Conservation (phyloP, 2,113 vertebrate species). For the Siniperca chuatsi region DNA sequence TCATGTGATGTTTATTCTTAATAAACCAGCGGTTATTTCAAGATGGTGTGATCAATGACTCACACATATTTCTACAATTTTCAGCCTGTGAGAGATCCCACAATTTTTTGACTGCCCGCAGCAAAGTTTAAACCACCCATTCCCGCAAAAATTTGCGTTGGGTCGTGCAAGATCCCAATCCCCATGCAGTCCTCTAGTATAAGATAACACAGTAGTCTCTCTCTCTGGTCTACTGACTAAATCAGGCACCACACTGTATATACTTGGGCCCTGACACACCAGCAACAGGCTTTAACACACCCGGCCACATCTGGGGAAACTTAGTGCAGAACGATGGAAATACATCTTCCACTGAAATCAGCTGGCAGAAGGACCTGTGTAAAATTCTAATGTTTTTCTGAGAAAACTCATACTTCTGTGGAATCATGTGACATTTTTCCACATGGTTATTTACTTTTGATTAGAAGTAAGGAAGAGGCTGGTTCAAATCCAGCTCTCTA, state of each 20-base stretch:
- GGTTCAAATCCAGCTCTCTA: background rate
- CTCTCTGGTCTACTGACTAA: background rate
- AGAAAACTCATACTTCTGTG: conserved; percentile 7
- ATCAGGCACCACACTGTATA: background rate
- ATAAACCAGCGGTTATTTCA: too few relatives aligned
- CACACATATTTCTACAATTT: too few relatives aligned
- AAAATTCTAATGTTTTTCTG: background rate
- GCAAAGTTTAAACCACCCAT: too few relatives aligned
- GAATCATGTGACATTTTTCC: background rate
- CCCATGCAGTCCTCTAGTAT: too few relatives aligned
- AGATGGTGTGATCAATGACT: too few relatives aligned
- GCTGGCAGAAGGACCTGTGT: background rate
- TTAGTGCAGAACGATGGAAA: conserved; percentile 10
- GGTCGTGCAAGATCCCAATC: too few relatives aligned
- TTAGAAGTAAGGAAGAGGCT: background rate
- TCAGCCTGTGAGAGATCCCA: too few relatives aligned
- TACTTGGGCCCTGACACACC: background rate
- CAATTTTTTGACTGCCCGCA: too few relatives aligned
- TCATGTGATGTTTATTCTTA: too few relatives aligned
- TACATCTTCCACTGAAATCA: background rate
- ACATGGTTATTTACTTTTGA: conserved; percentile 7
- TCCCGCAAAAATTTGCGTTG: too few relatives aligned
- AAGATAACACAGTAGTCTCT: background rate
- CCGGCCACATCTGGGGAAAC: conserved; percentile 18
- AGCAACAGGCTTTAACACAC: background rate